Base-by-base conservation (phyloP, 2,113 vertebrate genomes). In the Numenius arquata region DNA sequence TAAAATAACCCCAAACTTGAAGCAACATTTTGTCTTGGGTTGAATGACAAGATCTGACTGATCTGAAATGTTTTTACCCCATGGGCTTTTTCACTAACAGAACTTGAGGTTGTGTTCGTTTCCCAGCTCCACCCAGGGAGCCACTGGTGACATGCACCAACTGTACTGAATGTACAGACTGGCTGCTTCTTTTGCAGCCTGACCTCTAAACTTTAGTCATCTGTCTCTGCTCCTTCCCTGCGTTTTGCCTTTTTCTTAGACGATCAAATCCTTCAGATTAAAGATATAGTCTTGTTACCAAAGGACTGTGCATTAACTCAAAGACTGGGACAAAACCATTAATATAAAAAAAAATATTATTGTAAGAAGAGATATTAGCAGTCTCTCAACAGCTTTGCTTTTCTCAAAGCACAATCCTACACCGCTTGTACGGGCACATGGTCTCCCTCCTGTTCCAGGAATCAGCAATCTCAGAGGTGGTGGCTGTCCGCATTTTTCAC, bases 381-480 rank as follows among this genome's bases (percentile, higher is more conserved):
- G 6, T 43, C 5, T 53, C 26, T 72, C 45, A 36, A 20, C 1
- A 4, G n/a, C 27, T 91, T 91, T 84, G 32, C 7, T 77, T 70
- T 90, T 84, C 65, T 89, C 19, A 40, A 62, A 50, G 43, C 34
- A 52, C 0, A 8, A 22, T 79, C 75, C 62, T 61, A 40, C 0
- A 0, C 29, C 55, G 32, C 43, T 59, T 59, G n/a, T 67, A 17
- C 5, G 1, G 61, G 34, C 7, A 52, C 1, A 1, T 11, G 8
- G 9, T 75, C 47, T 74, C n/a, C 52, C 52, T 81, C 29, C 65
- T 47, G n/a, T 18, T 88, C 74, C 3, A 4, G 43, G n/a, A 90
- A 55, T 25, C 0, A 2, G 83, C 36, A 83, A 0, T 15, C 12
- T 86, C 6, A 3, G 48, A 88, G 36, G 45, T 48, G 40, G 26